Evolutionary conservation across 1,140 invertebrate genomes (phyloP), one percentile per base, ranked within the genome.

Genomic region (Pomacea maculata): DNA sequence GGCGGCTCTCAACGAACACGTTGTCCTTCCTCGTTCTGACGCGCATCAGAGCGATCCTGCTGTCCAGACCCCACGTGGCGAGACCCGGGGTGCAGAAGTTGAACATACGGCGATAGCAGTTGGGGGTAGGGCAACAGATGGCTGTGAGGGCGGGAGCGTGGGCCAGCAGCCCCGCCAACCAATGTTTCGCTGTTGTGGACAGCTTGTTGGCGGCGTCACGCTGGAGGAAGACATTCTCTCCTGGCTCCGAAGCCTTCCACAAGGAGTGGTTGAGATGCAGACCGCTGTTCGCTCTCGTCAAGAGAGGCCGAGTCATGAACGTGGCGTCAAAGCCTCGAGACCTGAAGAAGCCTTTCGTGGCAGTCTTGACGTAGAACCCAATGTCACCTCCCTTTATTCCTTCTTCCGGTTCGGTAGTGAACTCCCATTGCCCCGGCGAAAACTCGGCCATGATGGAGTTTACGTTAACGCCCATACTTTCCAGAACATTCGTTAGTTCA

Each of bases 1-100:
- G 75, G 15, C 86, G 82, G 73, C 82, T 86, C 71, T 85, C 85
- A 1, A 86, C 3, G 77, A 83, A 87, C 34, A 84, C 82, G 71
- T 79, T 80, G 34, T 70, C 45, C 8, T 54, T 17, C 14, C 75
- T 77, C n/a, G 70, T 52, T 57, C 80, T 82, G 8, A 78, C 64
- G 5, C 80, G 80, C 12, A 79, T n/a, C 34, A 71, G 45, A 19
- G 75, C 70, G 0, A 14, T 12, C 15, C 83, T 75, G 78, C 80
- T 73, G 34, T 84, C 83, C 75, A 82, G 64, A 64, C 80, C 83
- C 85, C 85, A 86, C 54, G 67, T 78, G 73, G 68, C 72, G 55
- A 64, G 70, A 19, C 80, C 75, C 10, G 84, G 84, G 7, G 80
- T 68, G 79, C 73, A 57, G 1, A 71, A 17, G 6, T 71, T 29